Evolutionary conservation across 2,797 vertebrate species (phyloP), one percentile per base, ranked within the genome.

Genomic region (Hydrocynus forskahlii): DNA sequence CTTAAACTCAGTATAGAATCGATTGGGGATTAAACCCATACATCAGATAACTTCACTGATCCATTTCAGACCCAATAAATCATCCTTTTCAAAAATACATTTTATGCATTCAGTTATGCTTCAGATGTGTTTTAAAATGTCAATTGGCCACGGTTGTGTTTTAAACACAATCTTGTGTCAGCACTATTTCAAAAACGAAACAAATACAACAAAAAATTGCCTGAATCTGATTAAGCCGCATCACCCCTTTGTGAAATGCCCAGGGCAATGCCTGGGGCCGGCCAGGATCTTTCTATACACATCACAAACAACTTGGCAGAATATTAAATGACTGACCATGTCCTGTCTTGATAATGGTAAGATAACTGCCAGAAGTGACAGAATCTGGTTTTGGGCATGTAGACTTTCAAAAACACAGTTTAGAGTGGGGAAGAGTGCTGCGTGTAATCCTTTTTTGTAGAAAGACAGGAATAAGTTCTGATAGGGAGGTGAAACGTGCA

Each of bases 271-370:
- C 55, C 55, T 23, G 35, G 35, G 55, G 38, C 72, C 55, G 60
- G 55, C 35, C n/a, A 23, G n/a, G 5, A 19, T 45, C 21, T 35
- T 45, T 69, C n/a, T 14, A 7, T 48, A 19, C 68, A 70, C 5
- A 60, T 75, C 55, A 75, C 72, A 75, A 13, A 60, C 57, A 40
- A 75, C 72, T 43, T 60, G 55, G 55, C 55, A 59, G 55, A 16
- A 23, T 57, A 75, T 60, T 23, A 75, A 60, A 75, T 45, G 38
- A 55, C 13, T 40, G 38, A 60, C 54, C 50, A 43, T 75, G 35
- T 54, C 29, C 70, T 57, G 29, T 73, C 54, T 60, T 21, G 40
- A 75, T 60, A 75, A 43, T 43, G n/a, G 29, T 21, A 60, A 43
- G 70, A 54, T 72, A 55, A 21, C 17, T 23, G 35, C 55, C 35